Evolutionary conservation across 2,797 vertebrate species (phyloP).

Genomic region (Borostomias antarcticus): DNA sequence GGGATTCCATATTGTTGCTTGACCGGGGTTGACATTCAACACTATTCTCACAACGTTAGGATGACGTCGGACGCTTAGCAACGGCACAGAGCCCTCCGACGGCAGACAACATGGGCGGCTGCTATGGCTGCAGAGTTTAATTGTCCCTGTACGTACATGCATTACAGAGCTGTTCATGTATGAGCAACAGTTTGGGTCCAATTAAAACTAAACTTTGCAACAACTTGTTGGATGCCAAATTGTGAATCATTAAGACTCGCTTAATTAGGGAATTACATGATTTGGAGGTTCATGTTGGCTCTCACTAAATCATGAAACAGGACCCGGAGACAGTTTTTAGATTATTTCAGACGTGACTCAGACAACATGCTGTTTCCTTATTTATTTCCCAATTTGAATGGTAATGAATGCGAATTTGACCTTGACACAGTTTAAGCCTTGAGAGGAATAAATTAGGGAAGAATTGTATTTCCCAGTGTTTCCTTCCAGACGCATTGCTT

Average conservation of each 20-base stretch:
- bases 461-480: constrained; percentile 14
- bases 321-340: constrained; percentile 32
- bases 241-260: constrained; percentile 55
- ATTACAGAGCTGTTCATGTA: constrained; percentile 28
- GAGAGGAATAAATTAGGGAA: constrained; percentile 19
- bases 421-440: constrained; percentile 39
- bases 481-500: constrained; percentile 13
- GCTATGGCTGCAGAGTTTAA: constrained; percentile 42
- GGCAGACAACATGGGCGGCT: constrained; percentile 47
- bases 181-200: constrained; percentile 49
- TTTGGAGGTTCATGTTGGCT: constrained; percentile 49
- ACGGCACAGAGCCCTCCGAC: constrained; percentile 36
- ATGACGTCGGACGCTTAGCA: constrained; percentile 54
- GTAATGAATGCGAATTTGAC: constrained; percentile 54
- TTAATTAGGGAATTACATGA: constrained; percentile 66
- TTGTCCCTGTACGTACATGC: constrained; percentile 42
- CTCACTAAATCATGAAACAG: constrained; percentile 42
- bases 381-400: constrained; percentile 53
- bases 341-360: constrained; percentile 18
- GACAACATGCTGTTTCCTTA: constrained; percentile 38
- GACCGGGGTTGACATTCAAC: constrained; percentile 63
- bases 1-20: constrained; percentile 54
- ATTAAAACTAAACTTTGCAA: constrained; percentile 64
- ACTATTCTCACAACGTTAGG: constrained; percentile 35
- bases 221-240: constrained; percentile 54